Evolutionary conservation across 2,797 vertebrate species (phyloP), one percentile per base, ranked within the genome.

Genomic region (Leptodactylus fallax): DNA sequence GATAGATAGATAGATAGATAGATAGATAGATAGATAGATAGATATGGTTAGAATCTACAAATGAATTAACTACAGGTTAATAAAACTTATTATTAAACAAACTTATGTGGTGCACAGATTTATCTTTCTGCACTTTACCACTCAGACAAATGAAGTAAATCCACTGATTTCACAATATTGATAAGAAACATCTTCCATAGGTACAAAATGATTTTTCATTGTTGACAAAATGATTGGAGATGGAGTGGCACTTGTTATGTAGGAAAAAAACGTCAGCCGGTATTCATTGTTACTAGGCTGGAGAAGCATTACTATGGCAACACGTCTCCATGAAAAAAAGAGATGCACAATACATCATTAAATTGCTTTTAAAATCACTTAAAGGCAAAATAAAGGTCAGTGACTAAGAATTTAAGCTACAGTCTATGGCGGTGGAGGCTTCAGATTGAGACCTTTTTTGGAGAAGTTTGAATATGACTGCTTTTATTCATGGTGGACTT

Each of bases 331-430:
- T 86, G 63, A 89, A 89, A 86, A n/a, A 85, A 79, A 80, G 81
- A 74, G 78, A 61, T 17, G 16, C 61, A 89, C 88, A 86, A 89
- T 89, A 83, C 79, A 86, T 78, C 79, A 77, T 89, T 89, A 89
- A 89, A 89, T 77, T 86, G 84, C 88, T 83, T 86, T 89, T 82
- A 86, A 89, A 88, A 74, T 82, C 88, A 89, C 88, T 89, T 86
- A 86, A 78, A 85, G 61, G 79, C 36, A 82, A 82, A 81, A 86
- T 83, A 82, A 84, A 89, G 84, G 79, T 85, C 80, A 77, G 49
- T 81, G 67, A 89, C 72, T 83, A 71, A 61, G 82, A 89, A 81
- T 78, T 88, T 78, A 77, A 81, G 69, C 79, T 69, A 53, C 63
- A 67, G 79, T 82, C 85, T 81, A 53, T 78, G 60, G 27, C 69